Evolutionary conservation across 2,797 vertebrate species (phyloP).

Genomic region (Paramormyrops hopkinsi): DNA sequence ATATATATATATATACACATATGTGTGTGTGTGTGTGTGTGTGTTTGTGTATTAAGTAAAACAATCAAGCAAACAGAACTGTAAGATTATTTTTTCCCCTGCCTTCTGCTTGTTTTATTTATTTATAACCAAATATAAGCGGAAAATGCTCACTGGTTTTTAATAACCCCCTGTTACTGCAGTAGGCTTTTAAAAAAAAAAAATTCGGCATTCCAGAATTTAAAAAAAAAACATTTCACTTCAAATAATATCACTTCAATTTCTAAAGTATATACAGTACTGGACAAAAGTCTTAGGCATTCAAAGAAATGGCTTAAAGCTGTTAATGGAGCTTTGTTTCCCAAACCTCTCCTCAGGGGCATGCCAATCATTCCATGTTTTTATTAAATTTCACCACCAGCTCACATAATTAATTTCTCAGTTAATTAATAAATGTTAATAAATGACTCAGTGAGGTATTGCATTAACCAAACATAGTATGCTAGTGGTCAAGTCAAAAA

Average conservation of each 20-base stretch:
- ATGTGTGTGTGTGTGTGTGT: too few relatives aligned
- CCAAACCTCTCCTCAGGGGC: not conserved
- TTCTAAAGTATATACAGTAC: not conserved
- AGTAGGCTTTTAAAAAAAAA: too few relatives aligned
- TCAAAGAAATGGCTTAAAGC: too few relatives aligned
- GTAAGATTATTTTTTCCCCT: too few relatives aligned
- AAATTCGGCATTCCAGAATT: not conserved
- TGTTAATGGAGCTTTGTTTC: too few relatives aligned
- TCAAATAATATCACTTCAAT: not conserved
- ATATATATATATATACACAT: too few relatives aligned
- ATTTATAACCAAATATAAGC: too few relatives aligned
- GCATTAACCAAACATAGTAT: not conserved
- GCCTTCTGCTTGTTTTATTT: too few relatives aligned
- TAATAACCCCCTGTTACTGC: too few relatives aligned
- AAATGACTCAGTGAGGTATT: not conserved
- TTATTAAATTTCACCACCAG: not conserved
- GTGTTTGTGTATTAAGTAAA: too few relatives aligned
- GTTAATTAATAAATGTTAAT: not conserved
- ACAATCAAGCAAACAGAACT: too few relatives aligned
- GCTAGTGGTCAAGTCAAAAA: not conserved
- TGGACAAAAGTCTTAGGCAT: not conserved
- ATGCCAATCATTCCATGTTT: not conserved
- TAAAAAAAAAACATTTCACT: not conserved
- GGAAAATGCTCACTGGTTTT: too few relatives aligned
- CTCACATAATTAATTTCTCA: not conserved